phyloP scores from a whole-genome alignment of 2,797 vertebrate genomes.

The Anabas testudineus region DNA sequence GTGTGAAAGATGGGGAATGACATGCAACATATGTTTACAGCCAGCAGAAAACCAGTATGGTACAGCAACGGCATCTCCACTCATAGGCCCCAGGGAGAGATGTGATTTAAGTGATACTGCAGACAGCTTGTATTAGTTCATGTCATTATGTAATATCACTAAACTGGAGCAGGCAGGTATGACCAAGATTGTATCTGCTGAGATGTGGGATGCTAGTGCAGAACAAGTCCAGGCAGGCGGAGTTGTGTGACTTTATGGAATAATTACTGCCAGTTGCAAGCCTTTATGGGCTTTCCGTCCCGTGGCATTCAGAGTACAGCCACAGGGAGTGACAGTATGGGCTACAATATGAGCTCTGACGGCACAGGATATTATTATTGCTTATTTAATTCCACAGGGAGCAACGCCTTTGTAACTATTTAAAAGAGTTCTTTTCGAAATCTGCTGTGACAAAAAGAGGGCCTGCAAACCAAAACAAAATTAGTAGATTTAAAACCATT shows the following conservation, averaged over 20 bases:
- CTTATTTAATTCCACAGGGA: conserved; percentile 63
- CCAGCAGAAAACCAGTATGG: conserved; percentile 17
- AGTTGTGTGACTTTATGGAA: conserved; percentile 78
- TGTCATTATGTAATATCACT: conserved; percentile 51
- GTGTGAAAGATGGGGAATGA: conserved; percentile 6
- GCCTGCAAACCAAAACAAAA: conserved; percentile 37
- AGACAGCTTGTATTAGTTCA: conserved; percentile 40
- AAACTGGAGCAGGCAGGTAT: conserved; percentile 44
- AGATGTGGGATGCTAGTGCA: conserved; percentile 55
- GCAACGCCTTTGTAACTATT: conserved; percentile 64
- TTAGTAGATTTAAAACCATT: neutral
- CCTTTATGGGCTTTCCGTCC: conserved; percentile 67
- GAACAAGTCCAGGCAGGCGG: conserved; percentile 70
- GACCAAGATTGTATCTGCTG: conserved; percentile 33
- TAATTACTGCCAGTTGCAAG: conserved; percentile 78
- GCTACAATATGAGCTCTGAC: conserved; percentile 53
- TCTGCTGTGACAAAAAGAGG: conserved; percentile 26
- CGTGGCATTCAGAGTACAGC: conserved; percentile 60
- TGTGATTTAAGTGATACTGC: conserved; percentile 26
- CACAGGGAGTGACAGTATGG: conserved; percentile 69
- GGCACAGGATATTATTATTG: conserved; percentile 66
- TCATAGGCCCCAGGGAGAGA: conserved; percentile 26
- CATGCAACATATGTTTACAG: neutral
- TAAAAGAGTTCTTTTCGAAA: conserved; percentile 71
- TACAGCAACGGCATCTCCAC: conserved; percentile 22